Base-by-base conservation (phyloP, 1,140 invertebrate species). In the Pseudachorutes palmiensis region DNA sequence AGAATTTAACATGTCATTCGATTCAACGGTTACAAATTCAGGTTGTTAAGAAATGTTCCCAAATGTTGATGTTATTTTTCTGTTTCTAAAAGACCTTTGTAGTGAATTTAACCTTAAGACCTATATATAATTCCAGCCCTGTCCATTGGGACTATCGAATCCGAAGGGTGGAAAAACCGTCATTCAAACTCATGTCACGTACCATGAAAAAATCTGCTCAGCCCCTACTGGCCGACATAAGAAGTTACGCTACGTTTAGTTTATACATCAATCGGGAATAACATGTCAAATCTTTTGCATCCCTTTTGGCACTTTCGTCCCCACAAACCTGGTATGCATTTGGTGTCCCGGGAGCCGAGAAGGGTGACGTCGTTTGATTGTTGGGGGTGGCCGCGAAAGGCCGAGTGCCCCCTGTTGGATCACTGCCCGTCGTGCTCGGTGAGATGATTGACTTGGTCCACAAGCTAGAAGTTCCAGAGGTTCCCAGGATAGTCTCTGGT, bases 381-480 rank as follows among this genome's bases (percentile, higher is more conserved):
- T 73, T 73, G 67, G 72, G 72, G 72, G 72, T 73, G 69, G 72
- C 72, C 67, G 68, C 69, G 41, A 73, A 73, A 67, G 70, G 70
- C 70, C 66, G 65, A 64, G 66, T 70, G 63, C 62, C 67, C 69
- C 72, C 69, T 55, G 69, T 67, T 62, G 72, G 72, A 63, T 73
- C 72, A 64, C 72, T 73, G 51, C 72, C 72, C 72, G 72, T 73
- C 62, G 72, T 73, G 72, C 64, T 73, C 22, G 72, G 72, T 67
- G 69, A 73, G 67, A 71, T 73, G 57, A 73, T 73, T 59, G 72
- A 73, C 72, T 73, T 73, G 65, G 72, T 73, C 72, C 72, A 73
- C 69, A 71, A 70, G 64, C 69, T 73, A 70, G 67, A 64, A 31
- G 65, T 71, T 69, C 68, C 71, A 66, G 67, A 71, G 64, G 69